Evolutionary conservation across 2,113 vertebrate species (phyloP).

Genomic region (Mola mola): DNA sequence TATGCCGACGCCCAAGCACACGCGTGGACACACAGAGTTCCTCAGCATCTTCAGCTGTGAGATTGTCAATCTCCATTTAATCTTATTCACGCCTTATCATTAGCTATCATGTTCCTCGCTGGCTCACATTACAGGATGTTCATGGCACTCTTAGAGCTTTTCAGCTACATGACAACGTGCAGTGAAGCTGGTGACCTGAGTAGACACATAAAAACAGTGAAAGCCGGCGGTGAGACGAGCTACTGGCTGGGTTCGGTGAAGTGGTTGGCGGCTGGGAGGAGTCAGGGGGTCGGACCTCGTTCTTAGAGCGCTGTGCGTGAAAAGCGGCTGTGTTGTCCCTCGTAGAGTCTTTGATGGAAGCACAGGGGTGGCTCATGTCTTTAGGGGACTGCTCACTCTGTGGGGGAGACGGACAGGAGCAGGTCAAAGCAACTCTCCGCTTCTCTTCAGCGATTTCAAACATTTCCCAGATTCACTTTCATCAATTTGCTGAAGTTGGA

Average conservation of each 20-base stretch:
- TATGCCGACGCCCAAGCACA: constrained; percentile 10
- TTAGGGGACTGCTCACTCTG: constrained; percentile 87
- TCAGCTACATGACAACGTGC: constrained; percentile 4
- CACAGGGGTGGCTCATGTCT: constrained; percentile 85
- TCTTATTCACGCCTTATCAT: background rate
- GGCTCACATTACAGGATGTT: constrained; percentile 48
- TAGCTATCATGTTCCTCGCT: constrained; percentile 28
- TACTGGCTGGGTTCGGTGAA: constrained; percentile 40
- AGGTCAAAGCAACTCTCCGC: constrained; percentile 65
- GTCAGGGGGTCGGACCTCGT: constrained; percentile 82
- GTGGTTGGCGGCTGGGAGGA: constrained; percentile 28
- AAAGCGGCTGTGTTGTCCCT: constrained; percentile 85
- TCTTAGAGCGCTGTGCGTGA: constrained; percentile 85
- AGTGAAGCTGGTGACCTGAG: background rate
- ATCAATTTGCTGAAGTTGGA: too few relatives aligned
- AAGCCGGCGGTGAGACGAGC: constrained; percentile 35
- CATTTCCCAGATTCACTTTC: background rate
- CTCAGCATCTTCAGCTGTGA: background rate
- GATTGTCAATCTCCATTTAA: background rate
- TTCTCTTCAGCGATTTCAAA: background rate
- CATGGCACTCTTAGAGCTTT: constrained; percentile 44
- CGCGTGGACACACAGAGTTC: constrained; percentile 15
- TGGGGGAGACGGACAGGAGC: constrained; percentile 79
- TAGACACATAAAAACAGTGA: constrained; percentile 36
- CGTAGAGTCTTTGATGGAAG: constrained; percentile 86